A percentile compares a stretch with the other conserved stretches of the same genome.
These are phyloP conservation scores for Eurois occulta DNA, from an alignment of 2,888 invertebrate genomes.

Conservation along the genomic window DNA sequence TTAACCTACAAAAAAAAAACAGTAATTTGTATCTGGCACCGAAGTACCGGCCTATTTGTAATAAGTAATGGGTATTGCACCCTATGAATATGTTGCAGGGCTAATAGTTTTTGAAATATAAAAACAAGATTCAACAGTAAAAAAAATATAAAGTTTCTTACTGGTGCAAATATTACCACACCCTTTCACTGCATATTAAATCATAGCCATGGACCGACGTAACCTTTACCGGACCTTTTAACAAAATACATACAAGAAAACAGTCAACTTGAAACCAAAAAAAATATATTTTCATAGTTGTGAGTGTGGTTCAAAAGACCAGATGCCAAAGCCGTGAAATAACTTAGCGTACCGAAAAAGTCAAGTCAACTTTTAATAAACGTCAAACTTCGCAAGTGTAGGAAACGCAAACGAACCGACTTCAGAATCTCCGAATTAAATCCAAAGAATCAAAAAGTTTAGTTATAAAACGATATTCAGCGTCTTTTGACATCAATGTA, in stretches of 20 bases:
- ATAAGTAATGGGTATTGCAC: neutral
- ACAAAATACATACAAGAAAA: neutral
- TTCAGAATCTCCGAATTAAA: slow-evolving; percentile 37
- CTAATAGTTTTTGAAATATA: neutral
- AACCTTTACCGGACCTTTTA: too few relatives aligned
- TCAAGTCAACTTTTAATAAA: slow-evolving; percentile 20
- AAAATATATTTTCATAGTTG: too few relatives aligned
- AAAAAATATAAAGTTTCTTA: neutral
- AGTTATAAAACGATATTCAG: slow-evolving; percentile 12
- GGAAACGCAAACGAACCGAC: slow-evolving; percentile 54
- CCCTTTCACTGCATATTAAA: neutral
- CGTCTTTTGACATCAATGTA: slow-evolving; percentile 29
- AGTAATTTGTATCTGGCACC: neutral
- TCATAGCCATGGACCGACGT: neutral
- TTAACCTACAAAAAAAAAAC: neutral
- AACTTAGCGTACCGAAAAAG: slow-evolving; percentile 37
- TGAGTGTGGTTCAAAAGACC: slow-evolving; percentile 32
- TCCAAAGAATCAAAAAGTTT: slow-evolving; percentile 58
- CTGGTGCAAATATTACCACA: neutral
- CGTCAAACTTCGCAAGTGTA: slow-evolving; percentile 50
- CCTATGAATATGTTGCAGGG: too few relatives aligned
- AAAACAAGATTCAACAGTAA: neutral
- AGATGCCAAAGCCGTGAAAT: slow-evolving; percentile 9
- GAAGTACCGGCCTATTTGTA: neutral
- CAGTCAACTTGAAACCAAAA: neutral